Percentiles rank a stretch among this genome's conserved stretches.
phyloP scores from a whole-genome alignment of 2,113 vertebrate species.

The Larimichthys polyactis region DNA sequence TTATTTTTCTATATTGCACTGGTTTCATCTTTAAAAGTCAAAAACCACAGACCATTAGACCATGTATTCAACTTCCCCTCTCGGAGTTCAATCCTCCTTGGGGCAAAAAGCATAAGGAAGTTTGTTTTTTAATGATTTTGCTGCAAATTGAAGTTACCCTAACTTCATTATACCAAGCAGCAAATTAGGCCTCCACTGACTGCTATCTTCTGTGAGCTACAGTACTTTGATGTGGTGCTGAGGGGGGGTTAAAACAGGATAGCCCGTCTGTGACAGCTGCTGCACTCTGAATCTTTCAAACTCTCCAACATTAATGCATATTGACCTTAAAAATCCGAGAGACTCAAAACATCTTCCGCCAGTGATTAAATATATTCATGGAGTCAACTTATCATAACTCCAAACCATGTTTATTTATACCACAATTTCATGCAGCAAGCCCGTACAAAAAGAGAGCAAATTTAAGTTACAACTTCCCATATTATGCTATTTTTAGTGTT shows the following conservation, averaged over 20 bases:
- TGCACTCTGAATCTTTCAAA: slow-evolving; percentile 28
- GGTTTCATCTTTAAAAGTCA: slow-evolving; percentile 23
- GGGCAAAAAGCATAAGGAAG: slow-evolving; percentile 38
- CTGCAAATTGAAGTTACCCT: slow-evolving; percentile 42
- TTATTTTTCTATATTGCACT: not conserved
- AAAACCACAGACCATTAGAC: not conserved
- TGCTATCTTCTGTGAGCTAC: slow-evolving; percentile 48
- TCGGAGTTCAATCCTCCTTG: slow-evolving; percentile 12
- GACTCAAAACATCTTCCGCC: not conserved
- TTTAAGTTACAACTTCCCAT: not conserved
- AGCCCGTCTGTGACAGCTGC: slow-evolving; percentile 49
- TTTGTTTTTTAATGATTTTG: slow-evolving; percentile 56
- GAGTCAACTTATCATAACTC: not conserved
- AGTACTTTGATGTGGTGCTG: slow-evolving; percentile 56
- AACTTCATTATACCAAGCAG: slow-evolving; percentile 54
- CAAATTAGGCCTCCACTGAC: slow-evolving; percentile 62
- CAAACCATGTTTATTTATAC: not conserved
- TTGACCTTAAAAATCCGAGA: slow-evolving; percentile 15
- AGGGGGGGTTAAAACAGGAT: slow-evolving; percentile 8
- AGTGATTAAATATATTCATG: slow-evolving; percentile 5
- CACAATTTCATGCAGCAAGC: not conserved
- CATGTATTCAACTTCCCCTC: slow-evolving; percentile 22
- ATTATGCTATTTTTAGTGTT: not conserved
- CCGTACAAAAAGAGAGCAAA: not conserved
- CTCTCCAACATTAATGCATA: slow-evolving; percentile 11